These are phyloP conservation scores for Phaedon cochleariae DNA, from an alignment of 2,888 invertebrate genomes.

Conservation along the genomic window DNA sequence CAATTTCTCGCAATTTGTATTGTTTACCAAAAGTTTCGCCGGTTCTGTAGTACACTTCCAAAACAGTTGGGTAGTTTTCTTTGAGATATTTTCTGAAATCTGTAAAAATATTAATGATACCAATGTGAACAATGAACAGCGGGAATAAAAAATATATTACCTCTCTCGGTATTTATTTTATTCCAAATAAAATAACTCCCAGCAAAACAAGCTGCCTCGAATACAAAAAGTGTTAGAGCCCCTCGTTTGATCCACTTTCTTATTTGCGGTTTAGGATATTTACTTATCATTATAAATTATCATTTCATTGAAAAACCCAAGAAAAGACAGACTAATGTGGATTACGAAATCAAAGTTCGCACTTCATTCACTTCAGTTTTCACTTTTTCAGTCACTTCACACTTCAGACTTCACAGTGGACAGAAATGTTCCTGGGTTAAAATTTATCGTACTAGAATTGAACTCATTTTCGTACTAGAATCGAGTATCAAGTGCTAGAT, in stretches of 20 bases:
- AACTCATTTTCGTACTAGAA: too few species aligned
- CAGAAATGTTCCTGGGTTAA: too few species aligned
- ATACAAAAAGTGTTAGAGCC: slow-evolving; percentile 66
- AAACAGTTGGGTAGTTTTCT: slow-evolving; percentile 70
- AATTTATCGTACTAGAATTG: too few species aligned
- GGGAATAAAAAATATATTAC: slow-evolving; percentile 61
- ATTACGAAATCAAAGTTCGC: too few species aligned
- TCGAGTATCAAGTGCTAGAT: too few species aligned
- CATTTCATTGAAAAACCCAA: too few species aligned
- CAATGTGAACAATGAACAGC: slow-evolving; percentile 5
- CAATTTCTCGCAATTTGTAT: slow-evolving; percentile 64
- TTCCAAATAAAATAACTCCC: slow-evolving; percentile 72
- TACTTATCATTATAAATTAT: slow-evolving; percentile 71
- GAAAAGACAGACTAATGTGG: too few species aligned
- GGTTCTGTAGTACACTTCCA: slow-evolving; percentile 75
- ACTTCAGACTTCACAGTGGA: too few species aligned
- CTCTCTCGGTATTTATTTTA: slow-evolving; percentile 75
- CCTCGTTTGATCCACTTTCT: slow-evolving; percentile 62
- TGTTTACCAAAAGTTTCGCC: slow-evolving; percentile 70
- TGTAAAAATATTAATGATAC: slow-evolving; percentile 58
- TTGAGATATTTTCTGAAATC: slow-evolving; percentile 76
- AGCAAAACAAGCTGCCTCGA: slow-evolving; percentile 69
- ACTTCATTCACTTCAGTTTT: too few species aligned
- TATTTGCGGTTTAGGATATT: slow-evolving; percentile 67
- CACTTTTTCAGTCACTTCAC: too few species aligned